Conservation (phyloP, 2,888 invertebrate species). For the Iselma pallidipennis region DNA sequence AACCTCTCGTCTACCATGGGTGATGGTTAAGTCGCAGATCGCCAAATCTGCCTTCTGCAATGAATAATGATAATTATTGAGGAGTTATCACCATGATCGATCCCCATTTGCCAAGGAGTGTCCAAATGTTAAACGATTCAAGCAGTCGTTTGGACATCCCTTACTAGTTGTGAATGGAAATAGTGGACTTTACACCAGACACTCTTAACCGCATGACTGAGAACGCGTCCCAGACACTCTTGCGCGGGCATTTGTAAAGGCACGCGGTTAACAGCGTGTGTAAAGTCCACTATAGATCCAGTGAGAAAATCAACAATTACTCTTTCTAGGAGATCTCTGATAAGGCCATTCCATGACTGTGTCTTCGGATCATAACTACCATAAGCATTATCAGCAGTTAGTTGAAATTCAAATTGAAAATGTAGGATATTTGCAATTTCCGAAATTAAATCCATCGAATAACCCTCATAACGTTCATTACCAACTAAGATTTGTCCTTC, state of each 20-base stretch:
- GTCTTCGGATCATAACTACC: constrained; percentile 70
- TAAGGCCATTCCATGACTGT: constrained; percentile 78
- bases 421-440: constrained; percentile 38
- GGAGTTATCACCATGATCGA: too few relatives aligned
- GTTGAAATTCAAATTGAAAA: constrained; percentile 58
- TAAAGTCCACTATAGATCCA: too few relatives aligned
- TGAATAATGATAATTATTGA: background rate
- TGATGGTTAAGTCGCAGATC: constrained; percentile 95
- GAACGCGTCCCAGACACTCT: too few relatives aligned
- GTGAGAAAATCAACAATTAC: constrained; percentile 54
- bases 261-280: too few relatives aligned
- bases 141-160: too few relatives aligned
- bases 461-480: constrained; percentile 83
- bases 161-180: too few relatives aligned
- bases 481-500: constrained; percentile 68
- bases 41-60: constrained; percentile 90
- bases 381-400: constrained; percentile 70
- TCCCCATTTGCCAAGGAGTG: too few relatives aligned
- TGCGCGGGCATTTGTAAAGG: too few relatives aligned
- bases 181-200: too few relatives aligned
- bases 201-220: too few relatives aligned
- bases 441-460: constrained; percentile 85
- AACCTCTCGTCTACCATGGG: constrained; percentile 80
- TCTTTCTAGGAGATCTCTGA: constrained; percentile 74
- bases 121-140: too few relatives aligned